Percentiles rank a stretch among this genome's conserved stretches.
phyloP scores from a whole-genome alignment of 1,140 invertebrate species.

The Zaprionus ghesquierei region DNA sequence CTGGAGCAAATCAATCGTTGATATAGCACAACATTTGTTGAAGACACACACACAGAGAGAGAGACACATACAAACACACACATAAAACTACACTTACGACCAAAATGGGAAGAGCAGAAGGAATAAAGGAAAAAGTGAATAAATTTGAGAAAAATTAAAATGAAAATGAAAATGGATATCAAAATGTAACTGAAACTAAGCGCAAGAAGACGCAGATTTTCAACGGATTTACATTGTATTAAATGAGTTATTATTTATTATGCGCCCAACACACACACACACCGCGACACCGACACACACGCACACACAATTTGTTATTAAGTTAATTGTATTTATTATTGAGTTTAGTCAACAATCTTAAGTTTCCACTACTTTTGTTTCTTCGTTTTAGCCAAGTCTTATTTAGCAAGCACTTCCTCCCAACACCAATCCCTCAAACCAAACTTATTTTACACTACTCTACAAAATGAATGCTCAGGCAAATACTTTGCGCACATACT shows the following conservation, averaged over 20 bases:
- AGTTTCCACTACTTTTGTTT: constrained; percentile 21
- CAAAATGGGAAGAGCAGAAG: constrained; percentile 40
- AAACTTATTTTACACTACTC: constrained; percentile 16
- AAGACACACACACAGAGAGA: constrained; percentile 6
- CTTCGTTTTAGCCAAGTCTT: constrained; percentile 13
- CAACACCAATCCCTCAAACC: background rate
- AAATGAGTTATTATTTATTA: constrained; percentile 65
- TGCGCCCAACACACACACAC: constrained; percentile 16
- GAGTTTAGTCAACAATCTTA: constrained; percentile 62
- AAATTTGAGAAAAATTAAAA: background rate
- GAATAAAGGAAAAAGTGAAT: constrained; percentile 8
- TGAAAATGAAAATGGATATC: constrained; percentile 3
- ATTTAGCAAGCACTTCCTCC: constrained; percentile 1
- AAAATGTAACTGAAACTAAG: constrained; percentile 24
- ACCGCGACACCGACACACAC: constrained; percentile 16
- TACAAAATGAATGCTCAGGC: constrained; percentile 50
- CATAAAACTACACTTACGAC: constrained; percentile 41
- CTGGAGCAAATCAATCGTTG: constrained; percentile 8
- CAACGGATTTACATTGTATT: constrained; percentile 47
- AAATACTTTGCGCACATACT: constrained; percentile 66
- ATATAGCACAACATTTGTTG: background rate
- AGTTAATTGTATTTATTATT: constrained; percentile 69
- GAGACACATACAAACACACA: constrained; percentile 17
- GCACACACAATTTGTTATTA: constrained; percentile 59
- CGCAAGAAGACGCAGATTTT: constrained; percentile 21